Evolutionary conservation across 2,113 vertebrate genomes (phyloP), one percentile per base, ranked within the genome.

Genomic region (Brachyhypopomus gauderio): DNA sequence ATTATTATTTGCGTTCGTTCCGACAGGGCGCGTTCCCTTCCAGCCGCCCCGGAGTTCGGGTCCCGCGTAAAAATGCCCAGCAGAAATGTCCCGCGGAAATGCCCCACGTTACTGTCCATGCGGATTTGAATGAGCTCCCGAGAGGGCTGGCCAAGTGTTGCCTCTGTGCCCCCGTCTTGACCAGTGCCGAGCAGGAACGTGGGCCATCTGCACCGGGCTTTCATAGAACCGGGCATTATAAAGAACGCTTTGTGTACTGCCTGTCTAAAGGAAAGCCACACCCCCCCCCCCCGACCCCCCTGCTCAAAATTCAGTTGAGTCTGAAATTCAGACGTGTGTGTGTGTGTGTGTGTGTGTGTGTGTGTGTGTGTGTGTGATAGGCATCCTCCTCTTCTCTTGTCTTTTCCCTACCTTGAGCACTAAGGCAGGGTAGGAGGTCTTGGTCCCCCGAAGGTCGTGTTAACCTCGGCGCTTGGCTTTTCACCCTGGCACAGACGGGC

Each of bases 231-330:
- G 3, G 11, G 25, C 36, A 23, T 71, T 19, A 85, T 77, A 84
- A 83, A 81, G 75, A 70, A 63, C 3, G 75, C 78, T 83, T 86
- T 86, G 85, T 86, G 78, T 64, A 25, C 38, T 56, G n/a, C 59
- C 9, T 64, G 56, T 86, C 38, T 41, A 74, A 34, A 56, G 45
- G 77, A 41, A 41, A 72, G 62, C 71, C 70, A 27, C 25, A 45
- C 58, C 25, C 27, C 27, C 45, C 1, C 12, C 12, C 20, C 9
- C 45, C 22, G 12, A 12, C 55, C 20, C 27, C 2, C 20, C 6
- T 4, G 14, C 36, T 45, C 5, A 56, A 52, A 19, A 67, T 55
- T 52, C 59, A 74, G 62, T 23, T 5, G n/a, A 56, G 45, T 52
- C 7, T 41, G 64, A 69, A 78, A 41, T 71, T 41, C 6, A 55